Conservation (phyloP, 2,888 invertebrate species). For the Drosophila buzzatii region DNA sequence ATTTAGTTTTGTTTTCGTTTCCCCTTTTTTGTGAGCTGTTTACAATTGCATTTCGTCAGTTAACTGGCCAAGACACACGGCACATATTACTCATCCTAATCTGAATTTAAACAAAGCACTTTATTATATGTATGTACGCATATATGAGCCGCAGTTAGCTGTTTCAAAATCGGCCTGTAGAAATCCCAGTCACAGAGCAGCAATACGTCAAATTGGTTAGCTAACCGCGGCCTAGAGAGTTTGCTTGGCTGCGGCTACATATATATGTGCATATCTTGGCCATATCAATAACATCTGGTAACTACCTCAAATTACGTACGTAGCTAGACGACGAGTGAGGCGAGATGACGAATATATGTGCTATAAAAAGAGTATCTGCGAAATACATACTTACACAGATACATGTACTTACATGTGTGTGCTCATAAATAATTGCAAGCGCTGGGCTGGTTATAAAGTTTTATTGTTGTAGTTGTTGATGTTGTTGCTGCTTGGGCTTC, state of each 20-base stretch:
- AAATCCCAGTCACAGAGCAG: conserved; percentile 24
- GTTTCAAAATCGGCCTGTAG: conserved; percentile 42
- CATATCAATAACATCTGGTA: conserved; percentile 49
- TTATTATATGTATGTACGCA: conserved; percentile 22
- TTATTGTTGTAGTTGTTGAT: conserved; percentile 13
- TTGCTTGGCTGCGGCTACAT: conserved; percentile 11
- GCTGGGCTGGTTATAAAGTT: conserved; percentile 17
- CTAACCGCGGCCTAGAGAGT: conserved; percentile 47
- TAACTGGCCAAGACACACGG: background rate
- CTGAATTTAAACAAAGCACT: conserved; percentile 46
- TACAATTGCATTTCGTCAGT: background rate
- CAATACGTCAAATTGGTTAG: conserved; percentile 38
- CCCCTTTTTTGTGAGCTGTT: background rate
- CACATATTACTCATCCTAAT: conserved; percentile 21
- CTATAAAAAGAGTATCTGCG: conserved; percentile 28
- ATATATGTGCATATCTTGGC: conserved; percentile 5
- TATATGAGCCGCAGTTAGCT: background rate
- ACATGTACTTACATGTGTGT: background rate
- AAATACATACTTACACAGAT: conserved; percentile 3
- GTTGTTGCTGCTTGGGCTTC: conserved; percentile 17
- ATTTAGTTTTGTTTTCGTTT: too few relatives aligned
- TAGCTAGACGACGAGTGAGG: background rate
- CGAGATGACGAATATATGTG: conserved; percentile 30
- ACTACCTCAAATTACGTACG: conserved; percentile 22
- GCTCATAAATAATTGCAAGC: conserved; percentile 40